A percentile compares a stretch with the other conserved stretches of the same genome.
phyloP scores from a whole-genome alignment of 2,113 vertebrate genomes.

The Aldabrachelys gigantea region DNA sequence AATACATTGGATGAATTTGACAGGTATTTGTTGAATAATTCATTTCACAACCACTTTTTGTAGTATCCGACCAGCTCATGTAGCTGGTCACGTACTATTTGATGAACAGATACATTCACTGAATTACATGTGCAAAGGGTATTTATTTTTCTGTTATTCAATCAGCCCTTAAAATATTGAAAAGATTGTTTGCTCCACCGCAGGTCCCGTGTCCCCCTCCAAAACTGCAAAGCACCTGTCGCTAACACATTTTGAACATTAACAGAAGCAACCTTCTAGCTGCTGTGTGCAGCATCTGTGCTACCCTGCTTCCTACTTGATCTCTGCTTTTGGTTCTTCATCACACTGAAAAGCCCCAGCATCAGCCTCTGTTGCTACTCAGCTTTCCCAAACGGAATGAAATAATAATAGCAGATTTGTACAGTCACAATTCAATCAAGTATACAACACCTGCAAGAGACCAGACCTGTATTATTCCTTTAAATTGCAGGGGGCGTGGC shows the following conservation, averaged over 20 bases:
- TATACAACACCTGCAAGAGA: background rate
- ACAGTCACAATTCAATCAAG: background rate
- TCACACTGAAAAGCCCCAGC: background rate
- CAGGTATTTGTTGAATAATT: background rate
- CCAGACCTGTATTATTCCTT: background rate
- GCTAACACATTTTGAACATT: background rate
- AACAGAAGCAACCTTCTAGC: background rate
- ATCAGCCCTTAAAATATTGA: background rate
- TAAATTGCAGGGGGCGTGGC: background rate
- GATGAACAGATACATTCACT: background rate
- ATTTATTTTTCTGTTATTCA: background rate
- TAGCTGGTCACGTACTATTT: background rate
- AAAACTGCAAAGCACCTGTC: background rate
- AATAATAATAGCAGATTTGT: background rate
- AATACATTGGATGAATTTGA: background rate
- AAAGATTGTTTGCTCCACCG: background rate
- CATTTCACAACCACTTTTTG: background rate
- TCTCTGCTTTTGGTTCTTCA: background rate
- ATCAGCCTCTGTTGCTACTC: background rate
- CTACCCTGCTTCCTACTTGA: background rate
- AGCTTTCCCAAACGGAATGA: background rate
- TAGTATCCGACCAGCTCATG: background rate
- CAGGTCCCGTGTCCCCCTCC: background rate
- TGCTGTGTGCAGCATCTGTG: background rate
- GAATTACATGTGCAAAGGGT: background rate